Conservation (phyloP, 2,113 vertebrate genomes). For the Stigmatopora argus region DNA sequence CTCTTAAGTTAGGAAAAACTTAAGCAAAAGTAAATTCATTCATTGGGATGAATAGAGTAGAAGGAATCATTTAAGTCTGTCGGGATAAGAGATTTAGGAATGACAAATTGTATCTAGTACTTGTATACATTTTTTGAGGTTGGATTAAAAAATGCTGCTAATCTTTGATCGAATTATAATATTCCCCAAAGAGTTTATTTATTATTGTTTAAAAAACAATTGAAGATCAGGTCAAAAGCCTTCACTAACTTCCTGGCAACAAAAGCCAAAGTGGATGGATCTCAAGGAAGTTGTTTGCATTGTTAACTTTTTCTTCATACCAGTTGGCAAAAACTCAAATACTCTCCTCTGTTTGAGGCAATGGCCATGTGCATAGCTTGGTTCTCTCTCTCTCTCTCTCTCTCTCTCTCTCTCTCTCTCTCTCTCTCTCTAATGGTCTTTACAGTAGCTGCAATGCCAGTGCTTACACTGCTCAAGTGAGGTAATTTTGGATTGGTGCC, state of each 20-base stretch:
- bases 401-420: constrained; percentile 41
- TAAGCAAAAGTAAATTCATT: constrained; percentile 32
- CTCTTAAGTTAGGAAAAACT: constrained; percentile 52
- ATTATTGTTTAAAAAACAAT: too few species aligned
- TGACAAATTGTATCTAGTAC: neutral
- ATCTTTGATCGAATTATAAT: neutral
- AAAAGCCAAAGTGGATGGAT: neutral
- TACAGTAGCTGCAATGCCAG: constrained; percentile 43
- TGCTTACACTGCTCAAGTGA: constrained; percentile 50
- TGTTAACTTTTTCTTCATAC: constrained; percentile 65
- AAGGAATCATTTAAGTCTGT: constrained; percentile 19
- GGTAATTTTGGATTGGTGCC: constrained; percentile 55
- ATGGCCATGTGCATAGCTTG: constrained; percentile 65
- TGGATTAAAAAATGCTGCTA: too few species aligned
- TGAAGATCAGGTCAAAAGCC: constrained; percentile 26
- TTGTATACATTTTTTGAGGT: too few species aligned
- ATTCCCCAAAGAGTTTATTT: constrained; percentile 9
- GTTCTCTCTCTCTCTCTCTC: constrained; percentile 40
- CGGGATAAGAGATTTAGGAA: constrained; percentile 4
- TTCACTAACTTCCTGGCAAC: neutral
- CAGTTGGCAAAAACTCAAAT: constrained; percentile 55
- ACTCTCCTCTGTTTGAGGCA: constrained; percentile 53
- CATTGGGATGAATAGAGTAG: constrained; percentile 20
- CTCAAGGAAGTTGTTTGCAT: constrained; percentile 51
- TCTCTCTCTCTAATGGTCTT: constrained; percentile 45